These are phyloP conservation scores for Trididemnum nubilum DNA, from an alignment of 23 tunicate genomes.

Conservation along the genomic window DNA sequence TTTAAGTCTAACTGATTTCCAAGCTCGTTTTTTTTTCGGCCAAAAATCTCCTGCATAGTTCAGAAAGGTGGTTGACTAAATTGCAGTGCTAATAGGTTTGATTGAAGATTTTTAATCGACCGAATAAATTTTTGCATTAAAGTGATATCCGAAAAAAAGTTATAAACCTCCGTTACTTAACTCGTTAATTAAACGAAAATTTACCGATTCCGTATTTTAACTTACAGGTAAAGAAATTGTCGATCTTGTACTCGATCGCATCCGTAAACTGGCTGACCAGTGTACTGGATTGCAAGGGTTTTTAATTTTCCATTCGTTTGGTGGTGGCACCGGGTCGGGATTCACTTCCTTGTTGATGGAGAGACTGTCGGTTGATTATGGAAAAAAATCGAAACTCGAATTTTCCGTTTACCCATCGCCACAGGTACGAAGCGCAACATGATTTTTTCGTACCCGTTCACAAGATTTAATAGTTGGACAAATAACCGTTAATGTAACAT, in stretches of 20 bases:
- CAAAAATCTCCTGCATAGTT: no score
- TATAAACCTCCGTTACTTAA: no score
- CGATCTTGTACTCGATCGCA: slow-evolving; percentile 67
- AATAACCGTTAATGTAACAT: no score
- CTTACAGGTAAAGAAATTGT: slow-evolving; percentile 65
- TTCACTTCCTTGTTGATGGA: slow-evolving; percentile 80
- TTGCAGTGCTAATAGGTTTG: no score
- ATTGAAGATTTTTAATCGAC: no score
- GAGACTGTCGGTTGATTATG: slow-evolving; percentile 65
- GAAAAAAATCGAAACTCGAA: slow-evolving; percentile 39
- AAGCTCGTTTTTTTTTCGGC: no score
- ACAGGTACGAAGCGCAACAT: slow-evolving; percentile 47
- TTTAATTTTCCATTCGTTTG: slow-evolving; percentile 54
- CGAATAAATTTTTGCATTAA: no score
- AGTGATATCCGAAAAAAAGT: no score
- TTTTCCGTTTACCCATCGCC: slow-evolving; percentile 53
- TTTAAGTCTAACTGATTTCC: background rate
- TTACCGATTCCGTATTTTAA: no score
- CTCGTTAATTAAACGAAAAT: no score
- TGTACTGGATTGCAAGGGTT: slow-evolving; percentile 79
- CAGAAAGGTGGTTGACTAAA: no score
- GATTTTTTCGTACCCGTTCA: no score
- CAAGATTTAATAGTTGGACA: background rate
- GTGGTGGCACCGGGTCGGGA: slow-evolving; percentile 77
- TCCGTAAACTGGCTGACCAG: slow-evolving; percentile 46